A percentile compares a stretch with the other conserved stretches of the same genome.
These are phyloP conservation scores for Selenia dentaria DNA, from an alignment of 2,888 invertebrate genomes.

Conservation along the genomic window DNA sequence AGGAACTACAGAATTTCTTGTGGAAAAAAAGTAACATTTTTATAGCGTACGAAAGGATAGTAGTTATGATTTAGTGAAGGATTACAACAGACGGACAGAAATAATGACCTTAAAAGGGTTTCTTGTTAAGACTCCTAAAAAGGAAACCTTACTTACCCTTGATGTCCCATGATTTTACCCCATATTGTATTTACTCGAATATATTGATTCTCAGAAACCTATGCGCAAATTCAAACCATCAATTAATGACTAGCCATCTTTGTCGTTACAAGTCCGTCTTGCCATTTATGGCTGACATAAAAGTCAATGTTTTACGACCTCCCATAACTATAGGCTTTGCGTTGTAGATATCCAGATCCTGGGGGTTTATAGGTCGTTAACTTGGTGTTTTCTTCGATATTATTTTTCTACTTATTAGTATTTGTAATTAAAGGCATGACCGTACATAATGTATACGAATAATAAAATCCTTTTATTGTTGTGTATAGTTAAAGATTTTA, in stretches of 20 bases:
- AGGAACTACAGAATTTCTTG: no score
- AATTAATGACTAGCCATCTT: constrained; percentile 10
- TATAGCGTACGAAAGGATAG: no score
- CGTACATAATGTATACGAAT: not conserved
- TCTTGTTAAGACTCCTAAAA: no score
- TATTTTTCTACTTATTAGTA: not conserved
- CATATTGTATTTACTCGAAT: no score
- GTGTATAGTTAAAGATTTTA: no score
- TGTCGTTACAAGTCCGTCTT: constrained; percentile 13
- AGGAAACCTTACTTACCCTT: no score
- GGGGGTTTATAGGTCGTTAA: constrained; percentile 2
- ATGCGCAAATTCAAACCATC: constrained; percentile 2
- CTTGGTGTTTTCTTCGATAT: constrained; percentile 3
- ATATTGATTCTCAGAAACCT: constrained; percentile 6
- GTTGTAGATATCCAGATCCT: constrained; percentile 2
- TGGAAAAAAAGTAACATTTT: no score
- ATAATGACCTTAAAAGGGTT: no score
- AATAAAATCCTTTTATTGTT: no score
- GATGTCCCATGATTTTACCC: no score
- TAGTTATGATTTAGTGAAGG: no score
- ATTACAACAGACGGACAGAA: no score
- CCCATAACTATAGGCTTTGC: constrained; percentile 8
- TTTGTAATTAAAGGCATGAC: not conserved
- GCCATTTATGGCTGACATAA: constrained; percentile 14
- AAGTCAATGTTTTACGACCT: constrained; percentile 18